A percentile compares a stretch with the other conserved stretches of the same genome.
Evolutionary conservation across 1,140 invertebrate species (phyloP).

Genomic region (Heliconius nattereri): DNA sequence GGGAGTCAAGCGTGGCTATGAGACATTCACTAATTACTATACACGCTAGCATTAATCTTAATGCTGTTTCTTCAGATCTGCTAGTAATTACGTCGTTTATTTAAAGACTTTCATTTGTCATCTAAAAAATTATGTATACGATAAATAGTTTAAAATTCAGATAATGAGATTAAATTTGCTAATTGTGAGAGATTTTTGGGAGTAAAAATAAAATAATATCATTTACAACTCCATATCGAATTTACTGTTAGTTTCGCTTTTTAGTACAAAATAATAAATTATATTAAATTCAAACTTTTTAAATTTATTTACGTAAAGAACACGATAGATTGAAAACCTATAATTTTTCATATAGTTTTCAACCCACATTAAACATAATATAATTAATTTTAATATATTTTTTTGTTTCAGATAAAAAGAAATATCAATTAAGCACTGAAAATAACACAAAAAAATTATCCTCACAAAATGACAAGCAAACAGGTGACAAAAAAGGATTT

Average conservation of each 20-base stretch:
- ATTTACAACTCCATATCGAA: too few species aligned
- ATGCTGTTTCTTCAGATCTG: conserved; percentile 44
- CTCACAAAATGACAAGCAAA: conserved; percentile 1
- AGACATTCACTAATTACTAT: conserved; percentile 43
- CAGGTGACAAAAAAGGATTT: conserved; percentile 30
- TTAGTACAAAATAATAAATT: too few species aligned
- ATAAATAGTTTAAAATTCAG: background rate
- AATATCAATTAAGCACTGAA: background rate
- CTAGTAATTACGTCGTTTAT: conserved; percentile 40
- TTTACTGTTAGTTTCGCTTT: too few species aligned
- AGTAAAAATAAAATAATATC: background rate
- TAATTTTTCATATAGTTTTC: too few species aligned
- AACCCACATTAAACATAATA: background rate
- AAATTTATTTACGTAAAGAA: too few species aligned
- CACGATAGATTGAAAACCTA: too few species aligned
- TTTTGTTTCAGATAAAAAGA: background rate
- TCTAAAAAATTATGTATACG: conserved; percentile 1
- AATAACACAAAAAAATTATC: background rate
- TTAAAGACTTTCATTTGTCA: conserved; percentile 30
- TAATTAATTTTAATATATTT: background rate
- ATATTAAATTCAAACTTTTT: too few species aligned
- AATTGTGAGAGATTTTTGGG: background rate
- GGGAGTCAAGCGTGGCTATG: conserved; percentile 32
- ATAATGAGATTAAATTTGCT: background rate
- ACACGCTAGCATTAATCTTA: conserved; percentile 38